These are phyloP conservation scores for Menura novaehollandiae DNA, from an alignment of 2,113 vertebrate species.

Conservation along the genomic window DNA sequence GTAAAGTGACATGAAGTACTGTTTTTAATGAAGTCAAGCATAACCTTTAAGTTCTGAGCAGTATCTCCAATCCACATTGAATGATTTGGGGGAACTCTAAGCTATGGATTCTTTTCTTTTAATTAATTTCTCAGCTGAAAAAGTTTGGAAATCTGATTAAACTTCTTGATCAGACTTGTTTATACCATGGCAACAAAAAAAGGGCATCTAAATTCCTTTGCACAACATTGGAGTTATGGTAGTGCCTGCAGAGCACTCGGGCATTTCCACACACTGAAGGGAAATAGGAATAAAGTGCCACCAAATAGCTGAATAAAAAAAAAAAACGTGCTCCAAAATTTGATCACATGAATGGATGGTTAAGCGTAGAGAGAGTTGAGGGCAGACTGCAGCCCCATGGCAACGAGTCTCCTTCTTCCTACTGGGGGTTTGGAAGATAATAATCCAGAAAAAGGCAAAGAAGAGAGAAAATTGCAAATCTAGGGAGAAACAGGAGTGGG, in stretches of 20 bases:
- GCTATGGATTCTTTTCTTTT: neutral
- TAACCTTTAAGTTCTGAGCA: neutral
- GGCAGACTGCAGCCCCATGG: neutral
- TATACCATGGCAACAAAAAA: neutral
- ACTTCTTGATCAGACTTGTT: neutral
- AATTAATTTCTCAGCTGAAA: conserved; percentile 6
- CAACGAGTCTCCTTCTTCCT: neutral
- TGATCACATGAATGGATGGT: neutral
- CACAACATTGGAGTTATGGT: neutral
- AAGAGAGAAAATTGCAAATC: neutral
- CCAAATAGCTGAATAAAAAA: neutral
- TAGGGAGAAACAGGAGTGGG: neutral
- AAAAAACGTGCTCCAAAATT: neutral
- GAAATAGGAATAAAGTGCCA: neutral
- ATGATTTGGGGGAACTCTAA: neutral
- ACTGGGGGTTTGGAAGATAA: neutral
- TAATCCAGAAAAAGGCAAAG: accelerated
- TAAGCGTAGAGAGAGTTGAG: neutral
- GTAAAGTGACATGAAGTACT: neutral
- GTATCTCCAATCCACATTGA: neutral
- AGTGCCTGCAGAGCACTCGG: neutral
- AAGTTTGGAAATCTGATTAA: neutral
- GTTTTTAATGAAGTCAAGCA: neutral
- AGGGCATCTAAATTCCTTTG: neutral
- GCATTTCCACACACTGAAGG: neutral